phyloP scores from a whole-genome alignment of 2,797 vertebrate species.

The Sebastes dallii region DNA sequence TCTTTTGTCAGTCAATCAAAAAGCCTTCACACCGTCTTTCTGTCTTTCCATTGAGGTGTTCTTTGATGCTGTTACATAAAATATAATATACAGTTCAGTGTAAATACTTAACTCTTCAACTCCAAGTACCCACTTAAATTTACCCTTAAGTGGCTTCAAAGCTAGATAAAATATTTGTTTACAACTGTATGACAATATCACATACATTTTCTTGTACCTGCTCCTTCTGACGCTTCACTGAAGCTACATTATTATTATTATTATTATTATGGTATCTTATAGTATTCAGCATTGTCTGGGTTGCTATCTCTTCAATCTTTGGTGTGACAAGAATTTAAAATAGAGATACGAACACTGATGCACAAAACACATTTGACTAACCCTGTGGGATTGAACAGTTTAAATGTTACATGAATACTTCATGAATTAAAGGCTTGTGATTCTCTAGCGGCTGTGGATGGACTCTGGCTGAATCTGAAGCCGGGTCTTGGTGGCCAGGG shows the following conservation, averaged over 20 bases:
- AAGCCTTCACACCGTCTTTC: background rate
- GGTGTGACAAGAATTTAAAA: background rate
- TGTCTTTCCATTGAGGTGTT: background rate
- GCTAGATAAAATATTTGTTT: background rate
- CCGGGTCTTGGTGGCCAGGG: slow-evolving; percentile 57
- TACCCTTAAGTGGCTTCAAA: background rate
- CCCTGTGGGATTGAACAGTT: background rate
- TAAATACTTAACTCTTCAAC: background rate
- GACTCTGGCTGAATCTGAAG: slow-evolving; percentile 5
- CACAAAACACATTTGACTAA: background rate
- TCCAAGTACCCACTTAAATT: background rate
- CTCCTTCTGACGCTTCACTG: slow-evolving; percentile 58
- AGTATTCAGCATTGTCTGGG: background rate
- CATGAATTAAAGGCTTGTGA: background rate
- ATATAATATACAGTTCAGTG: background rate
- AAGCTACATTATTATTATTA: slow-evolving; percentile 56
- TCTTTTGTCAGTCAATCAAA: background rate
- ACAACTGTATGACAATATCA: background rate
- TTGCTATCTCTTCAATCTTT: background rate
- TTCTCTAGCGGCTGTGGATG: slow-evolving; percentile 26
- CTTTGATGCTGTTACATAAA: background rate
- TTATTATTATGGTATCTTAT: background rate
- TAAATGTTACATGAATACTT: background rate
- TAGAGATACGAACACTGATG: background rate
- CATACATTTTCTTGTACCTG: background rate